phyloP scores from a whole-genome alignment of 2,888 invertebrate species.

The Platypus cylindrus region DNA sequence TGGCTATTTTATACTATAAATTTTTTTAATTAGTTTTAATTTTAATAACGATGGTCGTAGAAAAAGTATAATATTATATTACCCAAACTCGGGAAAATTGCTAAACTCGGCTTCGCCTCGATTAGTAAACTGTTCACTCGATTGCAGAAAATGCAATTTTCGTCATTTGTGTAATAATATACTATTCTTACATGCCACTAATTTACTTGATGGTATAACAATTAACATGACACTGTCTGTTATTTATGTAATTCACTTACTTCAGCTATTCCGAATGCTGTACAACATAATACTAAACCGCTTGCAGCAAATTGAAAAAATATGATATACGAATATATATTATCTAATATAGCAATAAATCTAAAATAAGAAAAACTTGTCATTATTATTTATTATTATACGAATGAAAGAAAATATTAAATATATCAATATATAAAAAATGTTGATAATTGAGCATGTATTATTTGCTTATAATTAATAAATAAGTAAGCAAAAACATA shows the following conservation, averaged over 20 bases:
- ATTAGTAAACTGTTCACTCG: too few relatives aligned
- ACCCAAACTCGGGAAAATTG: too few relatives aligned
- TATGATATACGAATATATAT: neutral
- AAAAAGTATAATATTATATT: too few relatives aligned
- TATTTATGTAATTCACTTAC: too few relatives aligned
- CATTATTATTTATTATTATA: neutral
- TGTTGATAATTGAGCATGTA: neutral
- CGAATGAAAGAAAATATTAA: neutral
- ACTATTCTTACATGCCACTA: neutral
- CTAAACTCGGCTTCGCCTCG: too few relatives aligned
- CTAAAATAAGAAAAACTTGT: neutral
- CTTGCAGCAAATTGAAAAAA: slow-evolving; percentile 1
- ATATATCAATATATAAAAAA: neutral
- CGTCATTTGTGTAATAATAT: neutral
- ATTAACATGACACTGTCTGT: neutral
- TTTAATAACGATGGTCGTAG: too few relatives aligned
- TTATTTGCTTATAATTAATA: too few relatives aligned
- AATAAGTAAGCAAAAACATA: too few relatives aligned
- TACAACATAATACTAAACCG: neutral
- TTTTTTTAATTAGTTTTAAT: too few relatives aligned
- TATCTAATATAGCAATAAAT: slow-evolving; percentile 1
- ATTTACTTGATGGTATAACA: neutral
- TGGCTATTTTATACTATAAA: too few relatives aligned
- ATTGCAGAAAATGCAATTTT: too few relatives aligned
- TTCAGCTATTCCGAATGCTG: neutral